Conservation (phyloP, 2,113 vertebrate genomes). For the Notothenia coriiceps region DNA sequence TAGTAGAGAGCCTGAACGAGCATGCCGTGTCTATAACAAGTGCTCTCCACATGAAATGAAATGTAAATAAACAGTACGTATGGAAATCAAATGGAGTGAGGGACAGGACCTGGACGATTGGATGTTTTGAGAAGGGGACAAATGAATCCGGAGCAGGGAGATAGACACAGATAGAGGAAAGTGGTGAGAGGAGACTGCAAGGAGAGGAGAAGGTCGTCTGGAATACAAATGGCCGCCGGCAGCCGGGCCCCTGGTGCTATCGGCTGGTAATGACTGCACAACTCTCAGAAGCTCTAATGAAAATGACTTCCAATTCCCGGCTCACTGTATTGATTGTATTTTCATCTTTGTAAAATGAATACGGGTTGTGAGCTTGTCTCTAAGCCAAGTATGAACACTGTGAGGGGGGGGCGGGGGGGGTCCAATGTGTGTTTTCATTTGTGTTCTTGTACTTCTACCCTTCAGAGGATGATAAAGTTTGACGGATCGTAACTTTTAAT, state of each 20-base stretch:
- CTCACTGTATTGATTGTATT: conserved; percentile 85
- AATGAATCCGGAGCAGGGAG: conserved; percentile 39
- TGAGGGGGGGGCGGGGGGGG: neutral
- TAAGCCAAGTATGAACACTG: conserved; percentile 63
- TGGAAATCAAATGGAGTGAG: conserved; percentile 17
- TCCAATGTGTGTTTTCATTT: neutral
- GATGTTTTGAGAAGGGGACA: conserved; percentile 29
- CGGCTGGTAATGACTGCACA: conserved; percentile 83
- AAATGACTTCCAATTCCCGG: conserved; percentile 86
- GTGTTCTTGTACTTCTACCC: conserved; percentile 26
- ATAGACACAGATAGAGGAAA: conserved; percentile 54
- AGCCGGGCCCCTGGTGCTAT: conserved; percentile 67
- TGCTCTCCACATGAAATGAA: conserved; percentile 36
- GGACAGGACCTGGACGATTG: conserved; percentile 54
- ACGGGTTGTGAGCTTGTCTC: conserved; percentile 67
- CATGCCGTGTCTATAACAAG: neutral
- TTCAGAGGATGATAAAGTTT: conserved; percentile 26
- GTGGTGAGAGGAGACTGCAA: conserved; percentile 64
- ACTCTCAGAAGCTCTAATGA: conserved; percentile 81
- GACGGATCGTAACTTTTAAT: conserved; percentile 4
- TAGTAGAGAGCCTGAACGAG: conserved; percentile 23
- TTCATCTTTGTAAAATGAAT: conserved; percentile 85
- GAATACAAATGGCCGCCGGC: conserved; percentile 83
- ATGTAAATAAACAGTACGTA: conserved; percentile 57
- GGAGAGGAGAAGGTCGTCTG: conserved; percentile 72